Conservation (phyloP, 2,888 invertebrate genomes). For the Pollenia amentaria region DNA sequence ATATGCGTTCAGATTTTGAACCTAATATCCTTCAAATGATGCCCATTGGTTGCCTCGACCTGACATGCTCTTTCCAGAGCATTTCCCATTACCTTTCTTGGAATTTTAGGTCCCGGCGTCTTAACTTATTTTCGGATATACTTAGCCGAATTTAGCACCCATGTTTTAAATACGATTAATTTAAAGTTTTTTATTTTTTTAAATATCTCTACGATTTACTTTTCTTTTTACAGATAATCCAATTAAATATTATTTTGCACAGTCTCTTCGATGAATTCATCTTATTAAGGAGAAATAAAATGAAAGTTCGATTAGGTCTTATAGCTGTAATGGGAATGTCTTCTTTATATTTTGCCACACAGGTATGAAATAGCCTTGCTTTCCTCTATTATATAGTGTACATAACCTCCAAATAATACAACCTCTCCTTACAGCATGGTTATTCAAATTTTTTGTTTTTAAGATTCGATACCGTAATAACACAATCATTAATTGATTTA, state of each 20-base stretch:
- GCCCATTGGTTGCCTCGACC: no score
- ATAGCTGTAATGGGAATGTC: slow-evolving; percentile 72
- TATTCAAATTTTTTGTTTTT: slow-evolving; percentile 14
- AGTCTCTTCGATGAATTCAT: slow-evolving; percentile 82
- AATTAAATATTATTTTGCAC: slow-evolving; percentile 78
- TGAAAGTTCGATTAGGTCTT: slow-evolving; percentile 73
- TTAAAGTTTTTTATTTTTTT: background rate
- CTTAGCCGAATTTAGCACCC: no score
- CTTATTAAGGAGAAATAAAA: slow-evolving; percentile 75
- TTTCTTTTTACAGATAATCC: slow-evolving; percentile 75
- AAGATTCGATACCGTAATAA: slow-evolving; percentile 73
- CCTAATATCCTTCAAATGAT: no score
- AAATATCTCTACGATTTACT: background rate
- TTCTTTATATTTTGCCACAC: slow-evolving; percentile 78
- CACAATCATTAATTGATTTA: slow-evolving; percentile 81
- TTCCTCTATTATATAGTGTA: background rate
- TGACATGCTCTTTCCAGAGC: no score
- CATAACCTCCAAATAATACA: background rate
- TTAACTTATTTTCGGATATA: no score
- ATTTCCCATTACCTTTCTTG: no score
- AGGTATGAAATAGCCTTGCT: slow-evolving; percentile 77
- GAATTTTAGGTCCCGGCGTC: no score
- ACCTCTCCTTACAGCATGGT: slow-evolving; percentile 76
- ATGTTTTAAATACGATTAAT: no score
- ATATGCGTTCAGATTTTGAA: no score